Evolutionary conservation across 2,888 invertebrate genomes (phyloP).

Genomic region (Agriotes lineatus): DNA sequence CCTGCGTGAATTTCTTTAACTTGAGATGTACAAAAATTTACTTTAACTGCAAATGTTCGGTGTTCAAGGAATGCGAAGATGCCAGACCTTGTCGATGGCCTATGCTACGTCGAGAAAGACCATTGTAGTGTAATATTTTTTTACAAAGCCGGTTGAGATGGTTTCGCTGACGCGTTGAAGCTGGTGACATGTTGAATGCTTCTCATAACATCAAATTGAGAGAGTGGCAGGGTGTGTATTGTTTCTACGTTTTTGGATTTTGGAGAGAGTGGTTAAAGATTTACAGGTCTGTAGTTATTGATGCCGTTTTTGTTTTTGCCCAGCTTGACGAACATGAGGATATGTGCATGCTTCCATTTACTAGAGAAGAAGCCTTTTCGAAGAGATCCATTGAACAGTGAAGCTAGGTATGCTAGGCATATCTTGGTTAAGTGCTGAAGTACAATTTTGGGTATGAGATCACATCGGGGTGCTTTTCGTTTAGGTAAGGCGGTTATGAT

Average conservation of each 20-base stretch:
- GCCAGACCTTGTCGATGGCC: conserved; percentile 24
- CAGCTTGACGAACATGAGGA: conserved; percentile 47
- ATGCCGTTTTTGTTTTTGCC: conserved; percentile 39
- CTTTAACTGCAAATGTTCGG: background rate
- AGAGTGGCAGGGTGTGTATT: background rate
- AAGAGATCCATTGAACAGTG: conserved; percentile 40
- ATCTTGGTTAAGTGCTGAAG: conserved; percentile 35
- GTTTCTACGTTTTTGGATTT: conserved; percentile 26
- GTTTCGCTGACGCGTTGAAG: conserved; percentile 42
- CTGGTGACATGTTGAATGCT: too few species aligned
- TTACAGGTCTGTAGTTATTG: conserved; percentile 43
- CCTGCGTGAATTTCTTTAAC: conserved; percentile 47
- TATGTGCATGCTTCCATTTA: conserved; percentile 42
- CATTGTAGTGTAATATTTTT: conserved; percentile 45
- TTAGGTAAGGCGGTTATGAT: too few species aligned
- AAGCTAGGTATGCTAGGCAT: conserved; percentile 37
- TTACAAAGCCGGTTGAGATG: conserved; percentile 28
- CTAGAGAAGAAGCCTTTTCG: conserved; percentile 41
- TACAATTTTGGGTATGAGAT: conserved; percentile 3
- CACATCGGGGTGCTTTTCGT: too few species aligned
- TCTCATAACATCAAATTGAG: conserved; percentile 53
- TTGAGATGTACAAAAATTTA: conserved; percentile 41
- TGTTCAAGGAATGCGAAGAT: conserved; percentile 46
- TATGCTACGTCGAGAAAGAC: conserved; percentile 30
- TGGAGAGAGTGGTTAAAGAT: conserved; percentile 41